Conservation (phyloP, 2,888 invertebrate species). For the Tetropium fuscum region DNA sequence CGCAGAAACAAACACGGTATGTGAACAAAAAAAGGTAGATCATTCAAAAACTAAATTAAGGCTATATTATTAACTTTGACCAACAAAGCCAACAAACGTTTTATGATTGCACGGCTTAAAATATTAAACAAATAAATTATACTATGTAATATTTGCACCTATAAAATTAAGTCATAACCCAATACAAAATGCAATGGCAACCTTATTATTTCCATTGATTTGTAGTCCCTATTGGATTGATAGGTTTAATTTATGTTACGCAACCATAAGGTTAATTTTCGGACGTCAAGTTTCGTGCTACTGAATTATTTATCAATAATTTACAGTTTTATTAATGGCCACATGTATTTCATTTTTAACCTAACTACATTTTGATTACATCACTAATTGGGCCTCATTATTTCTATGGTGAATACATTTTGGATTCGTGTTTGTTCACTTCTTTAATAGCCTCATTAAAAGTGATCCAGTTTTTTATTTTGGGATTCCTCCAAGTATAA, state of each 20-base stretch:
- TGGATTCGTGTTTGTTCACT: conserved; percentile 20
- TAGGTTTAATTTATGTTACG: conserved; percentile 11
- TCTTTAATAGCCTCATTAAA: conserved; percentile 15
- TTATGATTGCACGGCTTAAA: too few species aligned
- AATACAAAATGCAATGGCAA: too few species aligned
- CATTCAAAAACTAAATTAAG: too few species aligned
- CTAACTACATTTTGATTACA: conserved; percentile 24
- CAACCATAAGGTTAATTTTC: conserved; percentile 12
- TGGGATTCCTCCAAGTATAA: too few species aligned
- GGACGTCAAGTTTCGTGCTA: conserved; percentile 14
- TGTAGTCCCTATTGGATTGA: neutral
- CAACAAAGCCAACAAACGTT: too few species aligned
- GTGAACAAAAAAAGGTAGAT: too few species aligned
- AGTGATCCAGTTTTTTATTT: neutral
- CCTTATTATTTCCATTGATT: too few species aligned
- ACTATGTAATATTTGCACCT: too few species aligned
- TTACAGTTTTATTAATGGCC: conserved; percentile 14
- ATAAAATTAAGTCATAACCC: too few species aligned
- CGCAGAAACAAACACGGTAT: too few species aligned
- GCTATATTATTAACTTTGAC: too few species aligned
- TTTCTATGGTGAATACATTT: conserved; percentile 22
- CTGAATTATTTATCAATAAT: conserved; percentile 19
- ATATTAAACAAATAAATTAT: too few species aligned
- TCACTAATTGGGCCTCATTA: conserved; percentile 18
- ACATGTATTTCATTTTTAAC: conserved; percentile 23